Conservation (phyloP, 1,140 invertebrate genomes). For the Drosophila melanica region DNA sequence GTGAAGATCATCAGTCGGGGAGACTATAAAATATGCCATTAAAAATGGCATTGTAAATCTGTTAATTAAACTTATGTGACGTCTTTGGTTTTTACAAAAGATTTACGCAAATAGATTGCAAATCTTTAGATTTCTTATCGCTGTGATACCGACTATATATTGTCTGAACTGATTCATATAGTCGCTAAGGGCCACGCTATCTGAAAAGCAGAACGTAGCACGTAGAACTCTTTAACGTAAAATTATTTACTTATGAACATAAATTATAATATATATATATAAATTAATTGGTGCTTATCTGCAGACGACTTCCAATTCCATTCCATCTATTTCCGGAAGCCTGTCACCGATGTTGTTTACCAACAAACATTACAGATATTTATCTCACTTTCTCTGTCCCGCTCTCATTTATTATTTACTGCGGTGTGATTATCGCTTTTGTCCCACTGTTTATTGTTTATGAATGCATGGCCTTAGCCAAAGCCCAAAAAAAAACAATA, state of each 20-base stretch:
- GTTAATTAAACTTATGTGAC: conserved; percentile 22
- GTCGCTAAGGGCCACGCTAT: conserved; percentile 48
- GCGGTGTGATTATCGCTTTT: not conserved
- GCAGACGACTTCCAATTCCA: not conserved
- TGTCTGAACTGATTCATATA: conserved; percentile 47
- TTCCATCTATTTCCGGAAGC: conserved; percentile 61
- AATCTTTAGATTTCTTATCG: conserved; percentile 31
- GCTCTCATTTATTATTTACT: conserved; percentile 1
- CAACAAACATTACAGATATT: conserved; percentile 33
- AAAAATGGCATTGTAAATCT: conserved; percentile 3
- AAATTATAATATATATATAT: not conserved
- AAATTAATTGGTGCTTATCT: conserved; percentile 24
- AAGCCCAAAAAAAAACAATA: conserved; percentile 7
- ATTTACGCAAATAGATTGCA: conserved; percentile 18
- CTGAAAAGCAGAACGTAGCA: conserved; percentile 26
- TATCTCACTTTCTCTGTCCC: conserved; percentile 34
- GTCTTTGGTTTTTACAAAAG: conserved; percentile 28
- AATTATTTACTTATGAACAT: not conserved
- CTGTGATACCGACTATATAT: conserved; percentile 42
- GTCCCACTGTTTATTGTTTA: conserved; percentile 34
- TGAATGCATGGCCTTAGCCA: conserved; percentile 36
- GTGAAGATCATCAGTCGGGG: not conserved
- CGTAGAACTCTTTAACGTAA: conserved; percentile 29
- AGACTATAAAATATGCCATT: conserved; percentile 2
- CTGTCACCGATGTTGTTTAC: conserved; percentile 37